Base-by-base conservation (phyloP, 2,113 vertebrate genomes). In the Larimichthys polyactis region DNA sequence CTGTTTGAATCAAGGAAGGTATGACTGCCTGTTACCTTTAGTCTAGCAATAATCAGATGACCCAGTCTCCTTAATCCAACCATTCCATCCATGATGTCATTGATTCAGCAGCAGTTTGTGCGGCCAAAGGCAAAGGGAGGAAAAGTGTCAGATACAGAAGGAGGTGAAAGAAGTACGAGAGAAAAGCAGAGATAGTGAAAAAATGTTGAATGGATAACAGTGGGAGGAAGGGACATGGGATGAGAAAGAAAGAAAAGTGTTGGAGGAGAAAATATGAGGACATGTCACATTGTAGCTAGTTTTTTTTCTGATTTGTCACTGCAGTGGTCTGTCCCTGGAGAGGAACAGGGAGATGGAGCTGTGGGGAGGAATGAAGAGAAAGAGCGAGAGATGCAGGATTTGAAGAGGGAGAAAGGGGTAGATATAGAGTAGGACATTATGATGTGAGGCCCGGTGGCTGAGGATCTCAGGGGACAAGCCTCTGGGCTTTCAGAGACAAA, bases 401-500 rank as follows among this genome's bases (percentile, higher is more conserved):
- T 79, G 69, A 78, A 70, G 57, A 74, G 66, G 57, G 78, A 91
- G 75, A 79, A 69, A 59, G 29, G 55, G 74, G 67, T 71, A 65
- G 57, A 77, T 22, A 48, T 48, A 77, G 81, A 84, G 82, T 59
- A 78, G 83, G 79, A 86, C 71, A 73, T 68, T 82, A 54, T 79
- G 75, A 79, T 85, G 71, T 68, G 71, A 73, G 76, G 83, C 81
- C 84, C 57, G 48, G 73, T 85, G 79, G 75, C 75, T 73, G 58
- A 82, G 70, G 81, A 74, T 92, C 82, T 83, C 70, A 1, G 48
- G 89, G 83, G 82, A 92, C 60, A 0, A 79, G 81, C 81, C 83
- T 85, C 66, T 86, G 87, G 81, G 83, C 84, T 88, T 88, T 86
- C 79, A 67, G 75, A 92, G 87, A 92, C 86, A 90, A 93, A 90